A percentile compares a stretch with the other conserved stretches of the same genome.
Conservation (phyloP, 2,888 invertebrate species). For the Caprella mutica region DNA sequence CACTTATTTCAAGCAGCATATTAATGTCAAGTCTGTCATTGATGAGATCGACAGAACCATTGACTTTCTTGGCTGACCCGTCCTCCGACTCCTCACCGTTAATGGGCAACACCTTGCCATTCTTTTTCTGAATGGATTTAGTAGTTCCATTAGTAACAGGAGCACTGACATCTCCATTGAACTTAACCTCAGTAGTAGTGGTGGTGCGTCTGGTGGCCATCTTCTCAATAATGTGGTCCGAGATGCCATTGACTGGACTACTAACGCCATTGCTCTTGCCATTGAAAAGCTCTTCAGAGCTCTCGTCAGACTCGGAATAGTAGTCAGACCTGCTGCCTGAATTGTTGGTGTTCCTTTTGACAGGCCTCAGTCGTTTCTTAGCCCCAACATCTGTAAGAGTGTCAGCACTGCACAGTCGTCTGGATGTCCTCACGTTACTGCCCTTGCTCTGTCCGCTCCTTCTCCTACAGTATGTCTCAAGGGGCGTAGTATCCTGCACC, state of each 20-base stretch:
- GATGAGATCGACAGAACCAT: conserved; percentile 24
- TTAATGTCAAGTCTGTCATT: conserved; percentile 31
- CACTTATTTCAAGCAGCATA: conserved; percentile 30
- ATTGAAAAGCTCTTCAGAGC: neutral
- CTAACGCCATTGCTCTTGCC: neutral
- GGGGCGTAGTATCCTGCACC: conserved; percentile 1
- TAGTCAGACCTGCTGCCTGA: conserved; percentile 3
- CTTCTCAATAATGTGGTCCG: conserved; percentile 4
- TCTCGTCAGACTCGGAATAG: conserved; percentile 8
- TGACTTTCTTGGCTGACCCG: no score
- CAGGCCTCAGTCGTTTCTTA: no score
- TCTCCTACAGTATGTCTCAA: conserved; percentile 1
- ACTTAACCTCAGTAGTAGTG: neutral
- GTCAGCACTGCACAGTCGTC: conserved; percentile 3
- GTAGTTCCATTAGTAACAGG: no score
- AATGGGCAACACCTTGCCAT: no score
- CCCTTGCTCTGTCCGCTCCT: neutral
- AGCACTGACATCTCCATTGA: neutral
- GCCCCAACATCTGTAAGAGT: neutral
- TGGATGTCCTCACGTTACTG: no score
- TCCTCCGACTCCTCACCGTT: no score
- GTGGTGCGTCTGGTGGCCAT: neutral
- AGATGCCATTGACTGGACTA: no score
- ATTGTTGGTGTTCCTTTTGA: no score
- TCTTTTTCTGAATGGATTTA: no score